Evolutionary conservation across 2,888 invertebrate genomes (phyloP).

Genomic region (Ephialtes manifestator): DNA sequence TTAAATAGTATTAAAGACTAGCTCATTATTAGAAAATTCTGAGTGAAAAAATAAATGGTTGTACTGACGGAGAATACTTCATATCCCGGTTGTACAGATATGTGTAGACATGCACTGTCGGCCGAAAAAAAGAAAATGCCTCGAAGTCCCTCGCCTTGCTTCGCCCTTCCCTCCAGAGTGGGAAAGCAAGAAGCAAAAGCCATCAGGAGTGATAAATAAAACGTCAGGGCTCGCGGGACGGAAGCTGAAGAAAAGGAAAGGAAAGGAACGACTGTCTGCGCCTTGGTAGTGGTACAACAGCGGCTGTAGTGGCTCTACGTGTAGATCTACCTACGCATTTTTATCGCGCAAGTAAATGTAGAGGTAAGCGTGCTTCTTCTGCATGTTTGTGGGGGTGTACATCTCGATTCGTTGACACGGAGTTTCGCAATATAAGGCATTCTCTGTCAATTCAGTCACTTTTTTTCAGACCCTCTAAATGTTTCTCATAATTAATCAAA

Average conservation of each 20-base stretch:
- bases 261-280: conserved; percentile 31
- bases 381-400: background rate
- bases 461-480: too few species aligned
- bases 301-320: background rate
- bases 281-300: background rate
- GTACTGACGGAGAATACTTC: too few species aligned
- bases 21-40: too few species aligned
- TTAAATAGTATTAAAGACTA: too few species aligned
- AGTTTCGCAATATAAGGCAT: background rate
- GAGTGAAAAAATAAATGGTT: too few species aligned
- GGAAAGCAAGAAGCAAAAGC: conserved; percentile 77
- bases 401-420: conserved; percentile 4
- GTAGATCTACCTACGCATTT: background rate
- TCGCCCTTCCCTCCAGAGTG: conserved; percentile 33
- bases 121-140: conserved; percentile 10
- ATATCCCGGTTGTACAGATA: background rate
- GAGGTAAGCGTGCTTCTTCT: conserved; percentile 2
- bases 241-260: conserved; percentile 29
- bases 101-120: conserved; percentile 3
- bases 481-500: too few species aligned
- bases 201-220: conserved; percentile 84
- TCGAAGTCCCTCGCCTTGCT: conserved; percentile 4
- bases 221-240: conserved; percentile 78
- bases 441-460: too few species aligned
- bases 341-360: conserved; percentile 3